Evolutionary conservation across 2,888 invertebrate genomes (phyloP).

Genomic region (Timema cristinae): DNA sequence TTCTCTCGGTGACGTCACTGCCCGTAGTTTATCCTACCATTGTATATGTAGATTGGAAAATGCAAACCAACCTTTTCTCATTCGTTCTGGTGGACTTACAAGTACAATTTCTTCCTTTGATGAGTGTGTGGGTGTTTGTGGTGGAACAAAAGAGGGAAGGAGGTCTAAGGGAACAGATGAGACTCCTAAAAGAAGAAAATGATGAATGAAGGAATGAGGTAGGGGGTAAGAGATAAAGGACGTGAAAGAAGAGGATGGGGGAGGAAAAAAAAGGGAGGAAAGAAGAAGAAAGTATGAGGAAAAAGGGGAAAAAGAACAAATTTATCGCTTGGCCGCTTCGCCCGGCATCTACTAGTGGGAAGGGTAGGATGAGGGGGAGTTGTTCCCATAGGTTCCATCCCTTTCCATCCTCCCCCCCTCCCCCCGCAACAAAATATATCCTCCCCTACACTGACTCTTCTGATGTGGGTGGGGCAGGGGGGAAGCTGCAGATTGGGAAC

Average conservation of each 20-base stretch:
- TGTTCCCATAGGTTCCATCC: neutral
- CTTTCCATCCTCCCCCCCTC: neutral
- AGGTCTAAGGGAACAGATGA: no score
- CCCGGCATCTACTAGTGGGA: conserved; percentile 9
- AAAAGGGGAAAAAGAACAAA: conserved; percentile 2
- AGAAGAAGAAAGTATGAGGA: neutral
- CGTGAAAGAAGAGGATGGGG: neutral
- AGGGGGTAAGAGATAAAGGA: neutral
- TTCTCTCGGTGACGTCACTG: no score
- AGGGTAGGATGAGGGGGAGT: no score
- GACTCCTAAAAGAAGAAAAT: no score
- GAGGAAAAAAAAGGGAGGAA: conserved; percentile 6
- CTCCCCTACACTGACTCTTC: conserved; percentile 1
- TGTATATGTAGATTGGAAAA: no score
- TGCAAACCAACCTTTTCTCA: no score
- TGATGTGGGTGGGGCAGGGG: neutral
- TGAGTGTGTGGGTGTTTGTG: no score
- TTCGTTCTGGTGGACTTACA: no score
- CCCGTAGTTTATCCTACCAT: no score
- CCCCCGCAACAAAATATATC: neutral
- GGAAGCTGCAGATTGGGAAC: conserved; percentile 17
- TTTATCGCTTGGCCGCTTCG: conserved; percentile 16
- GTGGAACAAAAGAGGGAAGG: no score
- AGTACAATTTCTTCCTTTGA: no score
- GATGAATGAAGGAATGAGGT: no score